Base-by-base conservation (phyloP, 2,113 vertebrate species). In the Pelmatolapia mariae region DNA sequence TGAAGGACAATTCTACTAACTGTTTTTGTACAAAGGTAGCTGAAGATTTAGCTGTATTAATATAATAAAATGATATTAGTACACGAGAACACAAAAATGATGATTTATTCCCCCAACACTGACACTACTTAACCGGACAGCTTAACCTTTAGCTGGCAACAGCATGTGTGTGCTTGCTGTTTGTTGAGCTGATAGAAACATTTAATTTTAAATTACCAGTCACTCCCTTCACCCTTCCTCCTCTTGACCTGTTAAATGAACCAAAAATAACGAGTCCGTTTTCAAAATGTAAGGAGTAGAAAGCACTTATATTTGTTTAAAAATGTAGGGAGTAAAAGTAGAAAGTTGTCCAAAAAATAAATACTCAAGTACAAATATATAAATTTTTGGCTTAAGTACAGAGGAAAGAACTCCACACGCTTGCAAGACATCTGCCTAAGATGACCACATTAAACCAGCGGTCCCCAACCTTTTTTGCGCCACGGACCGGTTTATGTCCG, bases 351-450 rank as follows among this genome's bases (percentile, higher is more conserved):
- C 0, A 0, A 63, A 63, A 36, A 36, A 63, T 29, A 59, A 59
- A 59, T 59, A 29, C 59, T 36, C 59, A 36, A 63, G 3, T 63
- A 36, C 18, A 36, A 12, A 63, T 19, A 63, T 36, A 33, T 61
- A 33, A n/a, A n/a, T n/a, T 66, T 66, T 36, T 2, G 0, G 31
- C 59, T 66, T 36, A 63, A 63, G 0, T 63, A 63, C 61, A 13
- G 85, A 89, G 78, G 80, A 91, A 78, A 89, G 86, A 85, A 38
- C 29, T 54, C 29, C 16, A 18, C 89, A 57, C 26, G 36, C 54
- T 10, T 89, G 88, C 57, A 86, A 92, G 66, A 91, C 84, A 66
- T 92, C 45, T 82, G 86, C 31, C n/a, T 40, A 43, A 45, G 38
- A 38, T 73, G 66, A 71, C 36, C 8, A 1, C 29, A 61, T 63